These are phyloP conservation scores for Chloroceryle inda DNA, from an alignment of 2,797 vertebrate species.

Conservation along the genomic window DNA sequence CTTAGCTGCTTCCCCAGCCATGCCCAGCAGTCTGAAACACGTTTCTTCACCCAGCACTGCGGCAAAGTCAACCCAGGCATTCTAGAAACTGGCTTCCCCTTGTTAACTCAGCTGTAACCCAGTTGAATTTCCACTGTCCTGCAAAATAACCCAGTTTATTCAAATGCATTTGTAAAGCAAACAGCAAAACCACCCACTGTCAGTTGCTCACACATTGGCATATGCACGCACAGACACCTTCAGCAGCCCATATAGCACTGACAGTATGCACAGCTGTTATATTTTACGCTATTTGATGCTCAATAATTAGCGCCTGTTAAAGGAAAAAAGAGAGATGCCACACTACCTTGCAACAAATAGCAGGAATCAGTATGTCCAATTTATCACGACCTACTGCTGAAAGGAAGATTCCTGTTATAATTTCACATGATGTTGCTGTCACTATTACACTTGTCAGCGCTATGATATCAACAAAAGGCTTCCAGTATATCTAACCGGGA, in stretches of 20 bases:
- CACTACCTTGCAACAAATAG: constrained; percentile 75
- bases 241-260: constrained; percentile 86
- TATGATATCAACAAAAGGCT: constrained; percentile 85
- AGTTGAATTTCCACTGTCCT: constrained; percentile 45
- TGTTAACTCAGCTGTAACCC: constrained; percentile 49
- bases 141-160: constrained; percentile 51
- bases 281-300: constrained; percentile 91
- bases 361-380: constrained; percentile 76
- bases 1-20: neutral
- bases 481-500: constrained; percentile 77
- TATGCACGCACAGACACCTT: constrained; percentile 81
- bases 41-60: neutral
- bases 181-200: constrained; percentile 84
- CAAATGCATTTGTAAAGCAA: constrained; percentile 68
- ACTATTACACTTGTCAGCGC: constrained; percentile 86
- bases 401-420: constrained; percentile 83
- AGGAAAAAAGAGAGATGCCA: constrained; percentile 62
- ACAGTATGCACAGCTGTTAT: constrained; percentile 87
- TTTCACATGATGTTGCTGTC: constrained; percentile 87
- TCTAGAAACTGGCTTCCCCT: neutral
- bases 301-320: constrained; percentile 90
- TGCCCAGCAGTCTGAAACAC: neutral
- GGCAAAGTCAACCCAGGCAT: neutral
- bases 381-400: constrained; percentile 74
- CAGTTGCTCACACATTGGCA: constrained; percentile 77